Percentiles rank a stretch among this genome's conserved stretches.
Evolutionary conservation across 2,888 invertebrate species (phyloP).

Genomic region (Proisotoma minuta): DNA sequence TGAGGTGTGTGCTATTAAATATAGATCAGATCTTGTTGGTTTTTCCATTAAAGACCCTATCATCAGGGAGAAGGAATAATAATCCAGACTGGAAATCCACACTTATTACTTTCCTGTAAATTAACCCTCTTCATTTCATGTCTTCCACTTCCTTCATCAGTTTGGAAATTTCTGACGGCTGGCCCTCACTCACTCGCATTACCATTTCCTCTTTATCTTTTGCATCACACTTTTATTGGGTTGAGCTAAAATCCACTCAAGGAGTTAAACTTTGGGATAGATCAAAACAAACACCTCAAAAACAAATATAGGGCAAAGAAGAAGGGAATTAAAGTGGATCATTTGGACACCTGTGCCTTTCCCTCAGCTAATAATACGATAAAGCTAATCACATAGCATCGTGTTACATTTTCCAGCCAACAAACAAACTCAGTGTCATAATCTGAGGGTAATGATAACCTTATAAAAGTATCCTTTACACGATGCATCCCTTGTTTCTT

Average conservation of each 20-base stretch:
- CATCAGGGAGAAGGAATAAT: not conserved
- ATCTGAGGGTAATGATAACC: no score
- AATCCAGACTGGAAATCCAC: constrained; percentile 9
- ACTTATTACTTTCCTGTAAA: constrained; percentile 26
- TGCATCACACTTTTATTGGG: not conserved
- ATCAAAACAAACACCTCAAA: not conserved
- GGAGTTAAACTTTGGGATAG: no score
- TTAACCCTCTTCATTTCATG: constrained; percentile 17
- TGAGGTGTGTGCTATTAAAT: no score
- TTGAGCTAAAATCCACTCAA: not conserved
- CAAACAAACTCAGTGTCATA: no score
- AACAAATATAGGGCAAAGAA: not conserved
- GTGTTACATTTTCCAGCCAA: no score
- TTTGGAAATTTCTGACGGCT: constrained; percentile 2
- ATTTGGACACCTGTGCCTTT: constrained; percentile 14
- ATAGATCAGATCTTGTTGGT: constrained; percentile 31
- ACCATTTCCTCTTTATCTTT: constrained; percentile 8
- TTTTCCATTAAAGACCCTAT: constrained; percentile 34
- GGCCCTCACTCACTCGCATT: constrained; percentile 7
- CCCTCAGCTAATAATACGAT: no score
- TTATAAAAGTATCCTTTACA: no score
- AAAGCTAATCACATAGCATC: no score
- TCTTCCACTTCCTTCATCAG: constrained; percentile 15
- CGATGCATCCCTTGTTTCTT: no score
- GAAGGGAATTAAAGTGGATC: constrained; percentile 10